Evolutionary conservation across 2,888 invertebrate genomes (phyloP), one percentile per base, ranked within the genome.

Genomic region (Caenorhabditis panamensis): DNA sequence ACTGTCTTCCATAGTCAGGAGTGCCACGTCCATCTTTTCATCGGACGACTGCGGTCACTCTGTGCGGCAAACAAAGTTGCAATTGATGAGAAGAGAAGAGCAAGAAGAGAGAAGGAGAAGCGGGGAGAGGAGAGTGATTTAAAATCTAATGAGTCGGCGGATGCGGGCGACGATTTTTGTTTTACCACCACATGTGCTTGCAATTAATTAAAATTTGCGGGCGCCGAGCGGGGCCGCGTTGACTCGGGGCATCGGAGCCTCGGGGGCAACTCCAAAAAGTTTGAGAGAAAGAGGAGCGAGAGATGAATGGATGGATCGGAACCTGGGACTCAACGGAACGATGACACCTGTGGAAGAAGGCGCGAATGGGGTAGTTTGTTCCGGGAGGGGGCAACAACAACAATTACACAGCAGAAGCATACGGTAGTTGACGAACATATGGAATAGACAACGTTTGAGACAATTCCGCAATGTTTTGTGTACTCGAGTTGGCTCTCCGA

Each of bases 161-260:
- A 28, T 20, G 31, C 18, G 26, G 49, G 49, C 22, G 49, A 20
- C 49, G 64, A 64, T 59, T 73, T 59, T 64, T 64, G 36, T 44
- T 58, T 59, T 26, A 58, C 58, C 66, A 68, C 63, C 68, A 75
- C 80, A 80, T 80, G 80, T 80, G 80, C 75, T 80, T 69, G 75
- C 80, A 80, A 80, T 80, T 80, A 80, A 80, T 80, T 80, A 80
- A 71, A 67, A 68, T 68, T 61, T 58, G 62, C 28, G 56, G 28
- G 22, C 54, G 56, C 37, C 61, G 49, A n/a, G 26, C 20, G 53
- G 22, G 26, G 28, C 20, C 13, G 26, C 49, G 28, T 26, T 22
- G 37, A 69, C 59, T 28, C 36, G 9, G 16, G 6, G n/a, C n/a
- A n/a, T n/a, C n/a, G n/a, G n/a, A n/a, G n/a, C n/a, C n/a, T n/a